These are phyloP conservation scores for Cyclina sinensis DNA, from an alignment of 1,140 invertebrate genomes.

Conservation along the genomic window DNA sequence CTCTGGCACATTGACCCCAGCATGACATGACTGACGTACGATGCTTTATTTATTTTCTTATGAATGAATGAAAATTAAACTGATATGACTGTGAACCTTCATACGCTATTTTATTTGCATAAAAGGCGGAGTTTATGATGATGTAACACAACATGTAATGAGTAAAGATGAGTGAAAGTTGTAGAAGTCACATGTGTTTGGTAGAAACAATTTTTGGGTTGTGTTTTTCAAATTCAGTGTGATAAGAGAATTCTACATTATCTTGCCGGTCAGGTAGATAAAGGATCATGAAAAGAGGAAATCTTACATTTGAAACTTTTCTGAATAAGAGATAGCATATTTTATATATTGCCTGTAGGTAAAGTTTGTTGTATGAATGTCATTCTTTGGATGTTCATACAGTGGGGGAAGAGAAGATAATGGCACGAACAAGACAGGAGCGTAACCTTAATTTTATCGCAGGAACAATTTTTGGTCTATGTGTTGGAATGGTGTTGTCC, in stretches of 20 bases:
- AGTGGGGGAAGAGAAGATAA: neutral
- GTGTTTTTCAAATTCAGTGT: neutral
- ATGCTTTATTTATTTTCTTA: slow-evolving; percentile 13
- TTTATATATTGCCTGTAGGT: neutral
- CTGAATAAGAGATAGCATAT: too few relatives aligned
- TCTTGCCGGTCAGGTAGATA: too few relatives aligned
- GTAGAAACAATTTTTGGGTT: neutral
- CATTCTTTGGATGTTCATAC: slow-evolving; percentile 6
- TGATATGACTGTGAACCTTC: neutral
- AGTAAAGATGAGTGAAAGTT: slow-evolving; percentile 43
- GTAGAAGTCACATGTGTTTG: slow-evolving; percentile 11
- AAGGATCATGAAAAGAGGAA: too few relatives aligned
- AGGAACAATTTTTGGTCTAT: slow-evolving; percentile 72
- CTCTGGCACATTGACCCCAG: neutral
- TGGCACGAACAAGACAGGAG: slow-evolving; percentile 49
- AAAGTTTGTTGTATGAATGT: slow-evolving; percentile 5
- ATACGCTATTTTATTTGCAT: slow-evolving; percentile 11
- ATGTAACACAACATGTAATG: neutral
- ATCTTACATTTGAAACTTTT: too few relatives aligned
- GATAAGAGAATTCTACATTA: neutral
- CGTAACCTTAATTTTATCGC: slow-evolving; percentile 64
- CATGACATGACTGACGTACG: slow-evolving; percentile 37
- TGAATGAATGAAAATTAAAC: slow-evolving; percentile 42
- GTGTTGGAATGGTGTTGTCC: slow-evolving; percentile 72
- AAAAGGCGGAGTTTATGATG: slow-evolving; percentile 41